Conservation (phyloP, 2,888 invertebrate species). For the Julus scandinavius region DNA sequence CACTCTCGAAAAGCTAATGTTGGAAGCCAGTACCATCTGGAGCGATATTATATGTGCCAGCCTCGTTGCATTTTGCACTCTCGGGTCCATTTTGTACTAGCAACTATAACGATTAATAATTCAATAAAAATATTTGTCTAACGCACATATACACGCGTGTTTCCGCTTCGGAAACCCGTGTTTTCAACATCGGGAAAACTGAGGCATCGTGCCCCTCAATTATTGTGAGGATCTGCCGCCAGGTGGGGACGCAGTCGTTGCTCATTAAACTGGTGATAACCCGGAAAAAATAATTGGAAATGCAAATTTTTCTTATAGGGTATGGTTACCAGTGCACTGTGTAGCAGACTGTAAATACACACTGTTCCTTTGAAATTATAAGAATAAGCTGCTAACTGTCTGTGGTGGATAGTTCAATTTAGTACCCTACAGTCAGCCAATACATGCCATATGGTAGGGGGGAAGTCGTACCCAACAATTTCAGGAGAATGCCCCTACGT, state of each 20-base stretch:
- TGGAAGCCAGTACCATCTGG: slow-evolving; percentile 49
- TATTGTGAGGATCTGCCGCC: neutral
- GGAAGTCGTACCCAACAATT: too few species aligned
- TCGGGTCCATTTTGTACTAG: slow-evolving; percentile 37
- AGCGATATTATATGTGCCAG: slow-evolving; percentile 45
- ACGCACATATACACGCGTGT: slow-evolving; percentile 21
- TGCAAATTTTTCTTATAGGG: too few species aligned
- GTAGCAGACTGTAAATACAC: too few species aligned
- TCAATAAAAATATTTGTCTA: slow-evolving; percentile 51
- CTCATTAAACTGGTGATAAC: neutral
- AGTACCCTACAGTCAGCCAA: too few species aligned
- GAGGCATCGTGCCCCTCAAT: neutral
- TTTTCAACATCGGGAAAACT: neutral
- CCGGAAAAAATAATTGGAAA: neutral
- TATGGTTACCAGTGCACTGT: too few species aligned
- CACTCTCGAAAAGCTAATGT: slow-evolving; percentile 50
- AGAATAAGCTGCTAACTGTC: too few species aligned
- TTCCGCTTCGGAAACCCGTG: slow-evolving; percentile 22
- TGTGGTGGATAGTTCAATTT: too few species aligned
- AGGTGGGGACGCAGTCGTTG: slow-evolving; percentile 28
- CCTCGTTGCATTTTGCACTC: slow-evolving; percentile 48
- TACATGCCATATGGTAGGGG: too few species aligned
- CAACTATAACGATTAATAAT: slow-evolving; percentile 48
- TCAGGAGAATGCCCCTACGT: too few species aligned
- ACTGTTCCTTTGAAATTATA: too few species aligned